These are phyloP conservation scores for Myocastor coypus DNA, from an alignment of 2,113 vertebrate genomes.

Conservation along the genomic window DNA sequence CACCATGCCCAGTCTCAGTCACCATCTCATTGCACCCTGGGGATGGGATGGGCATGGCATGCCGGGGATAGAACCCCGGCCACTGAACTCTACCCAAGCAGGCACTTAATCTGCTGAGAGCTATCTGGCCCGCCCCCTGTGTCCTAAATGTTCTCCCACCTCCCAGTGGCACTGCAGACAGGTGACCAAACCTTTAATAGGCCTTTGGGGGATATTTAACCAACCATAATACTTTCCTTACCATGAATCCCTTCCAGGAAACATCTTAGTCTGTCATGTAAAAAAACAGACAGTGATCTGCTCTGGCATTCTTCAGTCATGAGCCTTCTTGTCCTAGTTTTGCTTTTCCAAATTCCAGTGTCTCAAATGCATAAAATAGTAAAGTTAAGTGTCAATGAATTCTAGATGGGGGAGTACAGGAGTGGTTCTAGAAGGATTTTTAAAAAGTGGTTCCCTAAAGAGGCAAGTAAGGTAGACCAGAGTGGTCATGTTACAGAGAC, in stretches of 20 bases:
- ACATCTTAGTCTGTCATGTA: background rate
- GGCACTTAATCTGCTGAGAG: too few relatives aligned
- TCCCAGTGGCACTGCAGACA: background rate
- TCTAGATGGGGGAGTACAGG: background rate
- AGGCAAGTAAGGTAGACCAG: background rate
- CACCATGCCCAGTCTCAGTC: too few relatives aligned
- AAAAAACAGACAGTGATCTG: background rate
- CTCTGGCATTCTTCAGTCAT: slow-evolving; percentile 43
- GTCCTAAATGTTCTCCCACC: background rate
- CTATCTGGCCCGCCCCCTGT: background rate
- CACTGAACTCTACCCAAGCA: too few relatives aligned
- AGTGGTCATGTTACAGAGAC: background rate
- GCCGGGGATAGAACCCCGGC: too few relatives aligned
- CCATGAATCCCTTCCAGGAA: slow-evolving; percentile 2
- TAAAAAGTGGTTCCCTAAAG: background rate
- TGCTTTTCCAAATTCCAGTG: slow-evolving; percentile 2
- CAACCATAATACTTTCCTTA: background rate
- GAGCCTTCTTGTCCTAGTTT: slow-evolving; percentile 6
- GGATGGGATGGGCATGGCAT: too few relatives aligned
- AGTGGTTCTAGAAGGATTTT: background rate
- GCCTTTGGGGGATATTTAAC: background rate
- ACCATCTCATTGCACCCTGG: too few relatives aligned
- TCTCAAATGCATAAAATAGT: background rate
- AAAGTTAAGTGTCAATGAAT: background rate
- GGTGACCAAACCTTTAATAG: background rate